Evolutionary conservation across 2,888 invertebrate genomes (phyloP).

Genomic region (Mimas tiliae): DNA sequence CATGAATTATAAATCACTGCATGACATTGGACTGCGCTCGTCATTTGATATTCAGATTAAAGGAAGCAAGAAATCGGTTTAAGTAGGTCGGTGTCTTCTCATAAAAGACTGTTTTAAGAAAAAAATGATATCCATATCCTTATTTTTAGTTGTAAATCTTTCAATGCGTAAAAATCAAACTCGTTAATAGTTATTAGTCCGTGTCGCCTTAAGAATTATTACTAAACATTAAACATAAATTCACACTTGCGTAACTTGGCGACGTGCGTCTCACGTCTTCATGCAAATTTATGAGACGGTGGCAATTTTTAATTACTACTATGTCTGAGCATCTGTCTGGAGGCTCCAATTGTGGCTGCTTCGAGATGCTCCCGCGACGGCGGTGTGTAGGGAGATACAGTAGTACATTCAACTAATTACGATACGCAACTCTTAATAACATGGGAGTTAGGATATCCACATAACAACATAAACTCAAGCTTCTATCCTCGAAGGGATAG

Average conservation of each 20-base stretch:
- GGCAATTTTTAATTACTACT: slow-evolving; percentile 81
- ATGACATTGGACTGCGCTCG: too few species aligned
- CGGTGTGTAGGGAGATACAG: slow-evolving; percentile 10
- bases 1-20: too few species aligned
- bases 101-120: too few species aligned
- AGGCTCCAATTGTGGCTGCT: slow-evolving; percentile 38
- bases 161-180: too few species aligned
- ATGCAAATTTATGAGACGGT: slow-evolving; percentile 71
- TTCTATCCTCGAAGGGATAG: too few species aligned
- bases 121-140: too few species aligned
- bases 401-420: slow-evolving; percentile 7
- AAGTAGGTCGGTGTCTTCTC: too few species aligned
- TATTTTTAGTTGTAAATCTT: too few species aligned
- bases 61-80: too few species aligned
- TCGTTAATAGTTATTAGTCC: not conserved
- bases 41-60: too few species aligned
- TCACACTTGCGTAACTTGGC: slow-evolving; percentile 31
- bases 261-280: slow-evolving; percentile 46
- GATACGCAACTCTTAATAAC: not conserved
- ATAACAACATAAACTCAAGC: too few species aligned
- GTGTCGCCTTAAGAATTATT: not conserved
- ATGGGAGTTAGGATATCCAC: too few species aligned
- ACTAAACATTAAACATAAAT: slow-evolving; percentile 29
- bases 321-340: slow-evolving; percentile 78
- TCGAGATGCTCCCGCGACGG: slow-evolving; percentile 26